Percentiles rank a stretch among this genome's conserved stretches.
These are phyloP conservation scores for Conus ventricosus DNA, from an alignment of 1,140 invertebrate species.

Conservation along the genomic window DNA sequence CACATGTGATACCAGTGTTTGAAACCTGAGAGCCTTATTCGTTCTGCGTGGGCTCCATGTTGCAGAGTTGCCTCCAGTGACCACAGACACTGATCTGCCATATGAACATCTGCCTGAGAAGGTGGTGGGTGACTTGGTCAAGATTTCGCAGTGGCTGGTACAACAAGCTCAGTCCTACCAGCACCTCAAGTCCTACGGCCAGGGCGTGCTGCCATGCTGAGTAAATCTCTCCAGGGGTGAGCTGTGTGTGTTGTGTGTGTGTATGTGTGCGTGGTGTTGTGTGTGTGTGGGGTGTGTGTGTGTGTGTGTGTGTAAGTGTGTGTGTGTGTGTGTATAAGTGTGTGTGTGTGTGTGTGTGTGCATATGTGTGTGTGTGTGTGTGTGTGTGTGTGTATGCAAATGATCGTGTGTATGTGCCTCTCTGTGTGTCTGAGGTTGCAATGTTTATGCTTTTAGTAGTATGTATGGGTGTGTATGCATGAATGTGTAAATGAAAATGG, in stretches of 20 bases:
- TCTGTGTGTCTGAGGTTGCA: neutral
- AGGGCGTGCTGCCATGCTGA: slow-evolving; percentile 85
- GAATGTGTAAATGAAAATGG: neutral
- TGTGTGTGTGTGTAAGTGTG: slow-evolving; percentile 1
- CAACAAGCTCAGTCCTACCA: slow-evolving; percentile 85
- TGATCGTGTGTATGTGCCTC: neutral
- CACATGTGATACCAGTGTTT: too few species aligned
- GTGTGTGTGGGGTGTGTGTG: neutral
- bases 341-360: neutral
- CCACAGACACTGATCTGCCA: slow-evolving; percentile 53
- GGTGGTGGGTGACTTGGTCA: slow-evolving; percentile 83
- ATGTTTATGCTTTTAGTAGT: neutral
- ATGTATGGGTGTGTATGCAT: neutral
- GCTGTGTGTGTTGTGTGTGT: slow-evolving; percentile 24
- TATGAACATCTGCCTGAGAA: slow-evolving; percentile 79
- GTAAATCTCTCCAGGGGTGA: slow-evolving; percentile 83
- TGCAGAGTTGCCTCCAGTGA: slow-evolving; percentile 59
- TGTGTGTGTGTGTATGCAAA: neutral
- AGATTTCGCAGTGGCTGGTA: slow-evolving; percentile 89
- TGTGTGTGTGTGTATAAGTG: neutral
- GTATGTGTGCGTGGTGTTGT: neutral
- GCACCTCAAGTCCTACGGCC: slow-evolving; percentile 87
- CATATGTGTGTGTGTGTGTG: neutral
- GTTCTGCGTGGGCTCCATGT: neutral
- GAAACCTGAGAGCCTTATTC: too few species aligned